These are phyloP conservation scores for Gadus chalcogrammus DNA, from an alignment of 2,113 vertebrate species.

Conservation along the genomic window DNA sequence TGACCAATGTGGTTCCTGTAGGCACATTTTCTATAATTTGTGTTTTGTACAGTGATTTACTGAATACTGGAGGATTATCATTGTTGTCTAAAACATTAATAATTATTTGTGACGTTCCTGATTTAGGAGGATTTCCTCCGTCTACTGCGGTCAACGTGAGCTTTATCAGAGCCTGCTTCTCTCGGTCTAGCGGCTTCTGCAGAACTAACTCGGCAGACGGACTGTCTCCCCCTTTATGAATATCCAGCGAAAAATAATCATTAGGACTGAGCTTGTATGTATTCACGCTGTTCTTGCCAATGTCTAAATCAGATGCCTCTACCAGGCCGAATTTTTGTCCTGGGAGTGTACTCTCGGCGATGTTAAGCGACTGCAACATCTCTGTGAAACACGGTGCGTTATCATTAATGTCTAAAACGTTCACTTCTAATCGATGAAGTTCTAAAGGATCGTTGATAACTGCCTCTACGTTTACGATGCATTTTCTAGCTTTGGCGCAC, in stretches of 20 bases:
- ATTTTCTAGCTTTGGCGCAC: conserved; percentile 42
- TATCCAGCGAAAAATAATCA: conserved; percentile 61
- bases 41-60: conserved; percentile 60
- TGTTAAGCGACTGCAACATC: not conserved
- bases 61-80: conserved; percentile 48
- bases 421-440: conserved; percentile 56
- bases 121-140: conserved; percentile 61
- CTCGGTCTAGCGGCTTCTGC: conserved; percentile 75
- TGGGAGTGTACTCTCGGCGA: conserved; percentile 7
- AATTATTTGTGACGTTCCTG: conserved; percentile 62
- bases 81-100: conserved; percentile 71
- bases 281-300: conserved; percentile 53
- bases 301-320: conserved; percentile 58
- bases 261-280: conserved; percentile 72
- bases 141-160: conserved; percentile 64
- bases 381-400: conserved; percentile 53
- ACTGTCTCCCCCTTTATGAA: conserved; percentile 70
- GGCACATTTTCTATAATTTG: conserved; percentile 64
- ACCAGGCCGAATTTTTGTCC: conserved; percentile 45
- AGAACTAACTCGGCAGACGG: conserved; percentile 70
- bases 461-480: conserved; percentile 51
- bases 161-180: conserved; percentile 60
- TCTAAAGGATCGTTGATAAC: conserved; percentile 58
- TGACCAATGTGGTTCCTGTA: conserved; percentile 49
- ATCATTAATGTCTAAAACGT: conserved; percentile 60